These are phyloP conservation scores for Gallinago media DNA, from an alignment of 2,113 vertebrate genomes.

Conservation along the genomic window DNA sequence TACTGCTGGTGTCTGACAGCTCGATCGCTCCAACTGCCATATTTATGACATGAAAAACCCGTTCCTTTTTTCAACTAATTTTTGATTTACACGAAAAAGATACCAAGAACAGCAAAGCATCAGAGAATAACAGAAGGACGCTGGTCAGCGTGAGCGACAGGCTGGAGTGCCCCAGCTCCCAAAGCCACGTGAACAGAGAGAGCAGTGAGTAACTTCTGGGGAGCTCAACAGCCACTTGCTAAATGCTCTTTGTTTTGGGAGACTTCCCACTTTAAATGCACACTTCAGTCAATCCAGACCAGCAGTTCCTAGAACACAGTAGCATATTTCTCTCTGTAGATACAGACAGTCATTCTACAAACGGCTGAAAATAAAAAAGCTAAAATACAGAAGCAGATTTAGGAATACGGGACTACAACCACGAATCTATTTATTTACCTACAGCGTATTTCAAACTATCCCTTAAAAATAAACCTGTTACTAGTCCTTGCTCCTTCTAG, in stretches of 20 bases:
- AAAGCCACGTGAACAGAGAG: background rate
- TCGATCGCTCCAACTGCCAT: fast-evolving
- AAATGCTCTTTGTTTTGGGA: slow-evolving; percentile 47
- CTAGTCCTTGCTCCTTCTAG: background rate
- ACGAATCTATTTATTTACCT: background rate
- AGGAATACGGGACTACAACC: background rate
- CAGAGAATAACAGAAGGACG: background rate
- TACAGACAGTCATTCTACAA: background rate
- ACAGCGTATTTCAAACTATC: background rate
- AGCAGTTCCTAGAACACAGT: slow-evolving; percentile 20
- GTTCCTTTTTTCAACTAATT: background rate
- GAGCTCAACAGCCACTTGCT: background rate
- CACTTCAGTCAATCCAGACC: background rate
- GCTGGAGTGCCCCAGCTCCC: background rate
- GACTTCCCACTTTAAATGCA: background rate
- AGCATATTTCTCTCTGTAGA: slow-evolving; percentile 28
- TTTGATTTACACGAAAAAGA: background rate
- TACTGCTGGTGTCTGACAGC: background rate
- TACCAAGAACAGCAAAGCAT: background rate
- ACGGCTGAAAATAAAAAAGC: background rate
- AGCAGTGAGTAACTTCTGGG: background rate
- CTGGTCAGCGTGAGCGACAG: background rate
- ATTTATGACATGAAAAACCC: background rate
- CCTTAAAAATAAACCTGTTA: background rate
- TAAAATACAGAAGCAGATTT: background rate